Base-by-base conservation (phyloP, 2,888 invertebrate genomes). In the Phalangium opilio region DNA sequence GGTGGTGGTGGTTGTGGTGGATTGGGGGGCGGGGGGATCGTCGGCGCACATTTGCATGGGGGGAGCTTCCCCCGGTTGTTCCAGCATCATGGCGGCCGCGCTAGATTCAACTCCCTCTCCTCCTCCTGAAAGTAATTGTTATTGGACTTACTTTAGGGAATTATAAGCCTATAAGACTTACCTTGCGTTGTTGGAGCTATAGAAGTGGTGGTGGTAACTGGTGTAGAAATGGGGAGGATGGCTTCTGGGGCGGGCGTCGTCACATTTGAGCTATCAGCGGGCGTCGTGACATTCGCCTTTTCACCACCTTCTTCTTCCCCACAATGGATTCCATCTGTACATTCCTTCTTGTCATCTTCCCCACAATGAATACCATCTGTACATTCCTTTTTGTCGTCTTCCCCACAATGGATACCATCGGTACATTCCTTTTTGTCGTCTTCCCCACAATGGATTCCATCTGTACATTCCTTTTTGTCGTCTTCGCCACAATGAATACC, bases 31-130 rank as follows among this genome's bases (percentile, higher is more conserved):
- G 10, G 38, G 38, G 3, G 58, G 58, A 43, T 58, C 57, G 47
- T 57, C 58, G 3, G 55, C 49, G 32, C 49, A 48, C 55, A 57
- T 58, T 20, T 58, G 57, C 10, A 51, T 50, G 15, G 58, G 57
- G 20, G 57, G 58, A n/a, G 54, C 50, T 15, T 51, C 50, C 15
- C 57, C 58, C 38, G 58, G 58, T 41, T 55, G 44, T 44, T 55
- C 55, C 40, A 54, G 38, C 18, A 52, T 50, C 32, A 52, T 47
- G 32, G 46, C 41, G 17, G 48, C 43, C 21, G 27, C 27, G 27
- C 27, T 27, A 4, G 27, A 4, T 27, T 27, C 27, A 4, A 27
- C 27, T 27, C 27, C 27, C 8, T n/a, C n/a, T 27, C 27, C 27
- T 27, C 27, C 27, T n/a, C n/a, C n/a, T n/a, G n/a, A n/a, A n/a